Evolutionary conservation across 2,797 vertebrate species (phyloP).

Genomic region (Myotis daubentonii): DNA sequence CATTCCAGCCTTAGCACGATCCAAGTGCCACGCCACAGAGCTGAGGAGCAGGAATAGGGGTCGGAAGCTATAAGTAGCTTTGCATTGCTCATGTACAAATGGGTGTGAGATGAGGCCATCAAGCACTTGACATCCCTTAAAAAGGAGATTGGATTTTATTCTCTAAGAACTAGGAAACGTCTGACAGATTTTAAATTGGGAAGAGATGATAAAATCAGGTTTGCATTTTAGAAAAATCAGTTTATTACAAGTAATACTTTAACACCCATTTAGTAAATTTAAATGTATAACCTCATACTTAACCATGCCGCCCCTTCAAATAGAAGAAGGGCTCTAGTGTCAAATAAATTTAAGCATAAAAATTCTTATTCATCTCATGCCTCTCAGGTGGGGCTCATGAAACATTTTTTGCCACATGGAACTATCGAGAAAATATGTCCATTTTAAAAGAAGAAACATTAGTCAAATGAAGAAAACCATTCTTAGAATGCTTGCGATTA

Average conservation of each 20-base stretch:
- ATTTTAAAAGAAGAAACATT: not conserved
- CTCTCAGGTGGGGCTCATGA: not conserved
- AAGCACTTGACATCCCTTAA: not conserved
- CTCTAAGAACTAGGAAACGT: constrained; percentile 9
- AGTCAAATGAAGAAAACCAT: not conserved
- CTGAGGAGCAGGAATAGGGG: not conserved
- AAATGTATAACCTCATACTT: not conserved
- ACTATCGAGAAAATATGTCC: not conserved
- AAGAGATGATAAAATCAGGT: not conserved
- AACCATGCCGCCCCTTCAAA: not conserved
- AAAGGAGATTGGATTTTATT: not conserved
- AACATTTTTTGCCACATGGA: not conserved
- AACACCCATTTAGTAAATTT: not conserved
- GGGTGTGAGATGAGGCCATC: not conserved
- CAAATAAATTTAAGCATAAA: not conserved
- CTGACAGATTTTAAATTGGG: not conserved
- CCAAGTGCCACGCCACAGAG: not conserved
- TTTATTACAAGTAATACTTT: not conserved
- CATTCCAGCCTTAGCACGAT: not conserved
- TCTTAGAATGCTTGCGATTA: not conserved
- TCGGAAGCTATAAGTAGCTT: not conserved
- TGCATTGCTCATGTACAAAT: not conserved
- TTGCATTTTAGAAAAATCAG: not conserved
- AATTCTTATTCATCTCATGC: not conserved
- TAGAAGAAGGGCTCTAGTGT: not conserved